Evolutionary conservation across 2,797 vertebrate genomes (phyloP).

Genomic region (Coracias cyanogaster): DNA sequence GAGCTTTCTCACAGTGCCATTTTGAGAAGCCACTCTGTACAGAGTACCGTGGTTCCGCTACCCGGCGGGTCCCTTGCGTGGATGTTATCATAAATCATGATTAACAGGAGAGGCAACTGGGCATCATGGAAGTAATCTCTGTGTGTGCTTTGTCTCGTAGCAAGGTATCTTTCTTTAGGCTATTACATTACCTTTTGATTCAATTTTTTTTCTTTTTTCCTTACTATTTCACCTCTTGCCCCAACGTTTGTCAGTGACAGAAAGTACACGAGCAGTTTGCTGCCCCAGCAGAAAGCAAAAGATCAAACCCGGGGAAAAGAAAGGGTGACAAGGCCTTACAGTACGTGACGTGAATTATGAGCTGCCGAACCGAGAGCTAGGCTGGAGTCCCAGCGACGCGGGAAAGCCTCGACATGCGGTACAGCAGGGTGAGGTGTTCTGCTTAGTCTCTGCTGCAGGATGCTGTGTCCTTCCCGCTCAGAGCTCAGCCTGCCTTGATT

Average conservation of each 20-base stretch:
- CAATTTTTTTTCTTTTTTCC: neutral
- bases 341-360: conserved; percentile 67
- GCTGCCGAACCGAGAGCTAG: conserved; percentile 38
- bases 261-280: neutral
- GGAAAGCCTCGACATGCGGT: conserved; percentile 21
- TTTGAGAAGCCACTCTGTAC: conserved; percentile 72
- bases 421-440: conserved; percentile 73
- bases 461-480: conserved; percentile 71
- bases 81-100: conserved; percentile 48
- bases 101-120: conserved; percentile 16
- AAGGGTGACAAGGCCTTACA: conserved; percentile 29
- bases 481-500: conserved; percentile 80
- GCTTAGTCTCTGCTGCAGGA: conserved; percentile 81
- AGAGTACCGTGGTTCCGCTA: conserved; percentile 46
- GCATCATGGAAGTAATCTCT: conserved; percentile 33
- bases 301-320: conserved; percentile 40
- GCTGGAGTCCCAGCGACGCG: conserved; percentile 35
- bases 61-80: conserved; percentile 17
- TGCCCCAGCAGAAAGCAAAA: conserved; percentile 37
- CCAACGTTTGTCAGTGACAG: conserved; percentile 62
- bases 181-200: neutral
- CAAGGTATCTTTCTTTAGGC: conserved; percentile 1
- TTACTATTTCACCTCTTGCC: conserved; percentile 52
- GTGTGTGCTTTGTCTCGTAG: conserved; percentile 3
- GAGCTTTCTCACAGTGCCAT: conserved; percentile 83